A percentile compares a stretch with the other conserved stretches of the same genome.
phyloP scores from a whole-genome alignment of 2,113 vertebrate species.

The Prolemur simus region DNA sequence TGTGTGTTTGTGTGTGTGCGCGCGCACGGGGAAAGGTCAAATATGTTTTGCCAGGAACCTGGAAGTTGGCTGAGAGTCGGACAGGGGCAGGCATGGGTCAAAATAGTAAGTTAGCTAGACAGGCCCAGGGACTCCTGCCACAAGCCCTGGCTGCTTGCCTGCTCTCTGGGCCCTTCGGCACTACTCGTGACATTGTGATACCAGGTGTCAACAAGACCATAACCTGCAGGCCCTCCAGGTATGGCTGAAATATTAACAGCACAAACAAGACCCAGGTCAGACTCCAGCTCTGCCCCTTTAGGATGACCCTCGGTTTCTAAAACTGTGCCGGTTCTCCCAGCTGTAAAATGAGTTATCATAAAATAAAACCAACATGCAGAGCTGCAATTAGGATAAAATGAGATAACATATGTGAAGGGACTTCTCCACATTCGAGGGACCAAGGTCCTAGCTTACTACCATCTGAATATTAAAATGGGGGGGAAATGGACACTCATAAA shows the following conservation, averaged over 20 bases:
- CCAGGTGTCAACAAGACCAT: neutral
- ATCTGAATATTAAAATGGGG: neutral
- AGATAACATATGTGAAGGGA: neutral
- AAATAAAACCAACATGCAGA: neutral
- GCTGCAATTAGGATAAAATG: neutral
- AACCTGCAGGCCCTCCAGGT: too few species aligned
- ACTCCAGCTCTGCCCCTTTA: neutral
- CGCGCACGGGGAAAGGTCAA: neutral
- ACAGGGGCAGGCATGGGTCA: neutral
- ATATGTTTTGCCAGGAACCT: neutral
- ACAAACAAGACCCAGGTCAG: rapidly evolving
- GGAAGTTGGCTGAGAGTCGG: neutral
- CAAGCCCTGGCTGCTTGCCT: neutral
- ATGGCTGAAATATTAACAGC: neutral
- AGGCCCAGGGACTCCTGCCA: neutral
- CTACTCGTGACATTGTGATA: too few species aligned
- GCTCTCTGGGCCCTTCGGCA: neutral
- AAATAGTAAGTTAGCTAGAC: neutral
- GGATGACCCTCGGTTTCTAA: neutral
- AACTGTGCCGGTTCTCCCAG: neutral
- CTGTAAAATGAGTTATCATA: neutral
- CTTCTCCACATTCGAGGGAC: neutral
- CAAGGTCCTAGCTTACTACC: neutral
- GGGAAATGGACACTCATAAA: neutral
- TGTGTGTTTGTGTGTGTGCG: rapidly evolving